Evolutionary conservation across 2,888 invertebrate species (phyloP).

Genomic region (Latheticus oryzae): DNA sequence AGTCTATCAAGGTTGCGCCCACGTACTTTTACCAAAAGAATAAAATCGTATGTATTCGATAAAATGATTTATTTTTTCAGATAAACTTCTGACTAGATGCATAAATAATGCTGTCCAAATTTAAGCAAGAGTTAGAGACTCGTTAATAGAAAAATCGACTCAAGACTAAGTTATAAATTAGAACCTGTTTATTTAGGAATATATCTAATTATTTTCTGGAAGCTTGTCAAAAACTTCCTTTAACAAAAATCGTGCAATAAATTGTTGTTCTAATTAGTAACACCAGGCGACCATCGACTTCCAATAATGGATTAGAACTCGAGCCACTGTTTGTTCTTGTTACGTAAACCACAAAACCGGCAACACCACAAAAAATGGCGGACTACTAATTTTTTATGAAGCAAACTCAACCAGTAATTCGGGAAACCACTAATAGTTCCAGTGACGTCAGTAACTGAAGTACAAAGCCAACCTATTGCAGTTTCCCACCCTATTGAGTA

Average conservation of each 20-base stretch:
- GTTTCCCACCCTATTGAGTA: no score
- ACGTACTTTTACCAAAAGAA: slow-evolving; percentile 25
- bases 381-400: no score
- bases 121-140: slow-evolving; percentile 43
- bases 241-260: slow-evolving; percentile 38
- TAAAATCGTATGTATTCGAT: slow-evolving; percentile 23
- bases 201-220: slow-evolving; percentile 61
- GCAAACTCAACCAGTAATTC: no score
- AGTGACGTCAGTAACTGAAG: no score
- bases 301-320: slow-evolving; percentile 10
- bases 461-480: no score
- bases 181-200: slow-evolving; percentile 51
- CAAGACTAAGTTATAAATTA: slow-evolving; percentile 51
- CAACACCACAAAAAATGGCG: slow-evolving; percentile 1
- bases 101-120: slow-evolving; percentile 41
- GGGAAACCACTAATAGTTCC: no score
- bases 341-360: slow-evolving; percentile 14
- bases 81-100: slow-evolving; percentile 42
- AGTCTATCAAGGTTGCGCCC: slow-evolving; percentile 13
- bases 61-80: slow-evolving; percentile 39
- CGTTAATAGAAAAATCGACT: slow-evolving; percentile 48
- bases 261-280: slow-evolving; percentile 40
- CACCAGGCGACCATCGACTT: slow-evolving; percentile 36
- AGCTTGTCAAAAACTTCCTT: slow-evolving; percentile 53
- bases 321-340: slow-evolving; percentile 16